Base-by-base conservation (phyloP, 2,797 vertebrate genomes). In the Pachyuromys duprasi region DNA sequence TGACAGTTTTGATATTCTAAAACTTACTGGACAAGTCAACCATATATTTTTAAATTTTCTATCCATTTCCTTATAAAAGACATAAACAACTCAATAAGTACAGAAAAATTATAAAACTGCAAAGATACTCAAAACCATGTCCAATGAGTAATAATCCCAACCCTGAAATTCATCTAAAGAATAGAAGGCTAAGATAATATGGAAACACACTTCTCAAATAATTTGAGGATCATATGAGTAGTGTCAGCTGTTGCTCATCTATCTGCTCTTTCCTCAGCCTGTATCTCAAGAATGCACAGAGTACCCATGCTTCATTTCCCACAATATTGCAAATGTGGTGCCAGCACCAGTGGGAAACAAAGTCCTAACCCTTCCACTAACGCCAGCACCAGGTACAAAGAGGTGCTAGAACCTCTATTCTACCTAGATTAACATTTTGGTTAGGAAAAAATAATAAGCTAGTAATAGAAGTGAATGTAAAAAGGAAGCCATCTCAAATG, bases 401-500 rank as follows among this genome's bases (percentile, higher is more conserved):
- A 31, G 14, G 18, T 57, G 31, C 22, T 65, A 14, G 57, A 83
- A n/a, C 39, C 26, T 31, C 88, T 45, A 60, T 31, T 79, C 11
- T 22, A 55, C 14, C 57, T 80, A 72, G 89, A 55, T 80, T 11
- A 13, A 2, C 84, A 91, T 95, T 80, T 90, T 8, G 33, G 8
- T 69, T 86, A 24, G 70, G 72, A 88, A 91, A 69, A 14, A 31
- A 78, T 62, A 84, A 82, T 86, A 69, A 95, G 62, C 12, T 95
- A 94, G 28, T 63, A 87, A 91, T 13, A 65, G 15, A 92, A 63
- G 36, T n/a, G 76, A 63, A 93, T 18, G 1, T 36, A 15, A 42
- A 89, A 90, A 86, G 15, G 42, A 88, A 81, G 28, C 33, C 83
- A 17, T 5, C 26, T 57, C 78, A 92, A 95, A 92, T 53, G 22